phyloP scores from a whole-genome alignment of 30 jellyfish, hydroid and myxozoan species.

The Aurelia aurita complex sp. Pacific region DNA sequence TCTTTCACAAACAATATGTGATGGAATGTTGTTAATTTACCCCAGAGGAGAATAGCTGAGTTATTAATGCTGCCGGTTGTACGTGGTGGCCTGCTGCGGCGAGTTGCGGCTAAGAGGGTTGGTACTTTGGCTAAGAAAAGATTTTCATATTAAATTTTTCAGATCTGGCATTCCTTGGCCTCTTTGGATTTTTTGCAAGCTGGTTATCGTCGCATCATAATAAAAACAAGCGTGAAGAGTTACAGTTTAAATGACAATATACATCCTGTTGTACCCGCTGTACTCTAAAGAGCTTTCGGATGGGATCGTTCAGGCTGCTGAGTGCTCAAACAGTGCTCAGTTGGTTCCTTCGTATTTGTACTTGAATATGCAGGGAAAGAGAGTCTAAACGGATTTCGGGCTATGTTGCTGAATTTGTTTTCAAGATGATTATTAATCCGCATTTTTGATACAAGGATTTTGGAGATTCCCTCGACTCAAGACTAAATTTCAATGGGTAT shows the following conservation, averaged over 20 bases:
- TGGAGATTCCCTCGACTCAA: constrained; percentile 9
- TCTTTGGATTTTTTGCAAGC: too few species aligned
- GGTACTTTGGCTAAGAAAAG: neutral
- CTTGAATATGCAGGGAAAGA: neutral
- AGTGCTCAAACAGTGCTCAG: constrained; percentile 16
- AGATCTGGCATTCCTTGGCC: neutral
- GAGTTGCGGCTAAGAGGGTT: constrained; percentile 1
- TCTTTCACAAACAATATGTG: neutral
- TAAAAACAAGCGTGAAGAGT: too few species aligned
- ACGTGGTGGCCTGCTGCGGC: constrained; percentile 1
- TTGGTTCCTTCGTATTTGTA: constrained; percentile 2
- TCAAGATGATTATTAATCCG: constrained; percentile 11
- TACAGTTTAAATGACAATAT: too few species aligned
- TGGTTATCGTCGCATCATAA: too few species aligned
- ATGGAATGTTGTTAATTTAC: neutral
- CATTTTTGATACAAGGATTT: constrained; percentile 17
- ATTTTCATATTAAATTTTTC: neutral
- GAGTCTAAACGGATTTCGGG: constrained; percentile 11
- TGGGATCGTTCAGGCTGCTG: constrained; percentile 2
- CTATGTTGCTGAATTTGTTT: constrained; percentile 41
- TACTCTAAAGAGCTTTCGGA: too few species aligned
- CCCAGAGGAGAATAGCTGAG: constrained; percentile 16
- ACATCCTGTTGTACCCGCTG: too few species aligned
- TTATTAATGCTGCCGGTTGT: neutral
- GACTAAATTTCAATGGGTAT: constrained; percentile 17